Evolutionary conservation across 1,140 invertebrate species (phyloP), one percentile per base, ranked within the genome.

Genomic region (Sycophaga agraensis): DNA sequence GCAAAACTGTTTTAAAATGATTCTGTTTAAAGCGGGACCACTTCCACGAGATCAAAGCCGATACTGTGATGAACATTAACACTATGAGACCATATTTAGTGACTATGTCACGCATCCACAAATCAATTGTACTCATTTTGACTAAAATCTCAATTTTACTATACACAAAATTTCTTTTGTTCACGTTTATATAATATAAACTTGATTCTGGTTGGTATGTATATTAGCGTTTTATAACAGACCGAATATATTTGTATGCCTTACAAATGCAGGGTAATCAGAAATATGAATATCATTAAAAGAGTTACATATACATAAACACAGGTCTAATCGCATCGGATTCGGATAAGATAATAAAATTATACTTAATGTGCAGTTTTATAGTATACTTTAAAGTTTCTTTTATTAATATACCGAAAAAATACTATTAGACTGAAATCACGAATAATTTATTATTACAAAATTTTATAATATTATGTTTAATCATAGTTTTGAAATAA

Each of bases 101-200:
- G 16, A 73, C 45, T 19, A 73, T 34, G 14, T 78, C 74, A 11
- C 75, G 72, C 11, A 78, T 63, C 73, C 71, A 78, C 58, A 80
- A 56, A 50, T 78, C 76, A 17, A 46, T 62, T 2, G 62, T 49
- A 24, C 75, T 74, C 75, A 78, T 78, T 65, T 51, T 68, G 5
- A 48, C 26, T 31, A 1, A 5, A 26, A 11, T 46, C 1, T 22
- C 22, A 4, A 6, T 22, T 43, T 22, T n/a, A 22, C 24, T 48
- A 9, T 31, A 1, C n/a, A 28, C 19, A 24, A 28, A 19, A 45
- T 45, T 12, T n/a, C n/a, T 24, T 45, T 0, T 45, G 12, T 22
- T 14, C 4, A 14, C 24, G 5, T 17, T 45, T 14, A 46, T 48
- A 8, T 9, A 7, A 28, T 46, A 11, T 28, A 46, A n/a, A n/a